Conservation (phyloP, 2,888 invertebrate species). For the Callyntrura sp. region DNA sequence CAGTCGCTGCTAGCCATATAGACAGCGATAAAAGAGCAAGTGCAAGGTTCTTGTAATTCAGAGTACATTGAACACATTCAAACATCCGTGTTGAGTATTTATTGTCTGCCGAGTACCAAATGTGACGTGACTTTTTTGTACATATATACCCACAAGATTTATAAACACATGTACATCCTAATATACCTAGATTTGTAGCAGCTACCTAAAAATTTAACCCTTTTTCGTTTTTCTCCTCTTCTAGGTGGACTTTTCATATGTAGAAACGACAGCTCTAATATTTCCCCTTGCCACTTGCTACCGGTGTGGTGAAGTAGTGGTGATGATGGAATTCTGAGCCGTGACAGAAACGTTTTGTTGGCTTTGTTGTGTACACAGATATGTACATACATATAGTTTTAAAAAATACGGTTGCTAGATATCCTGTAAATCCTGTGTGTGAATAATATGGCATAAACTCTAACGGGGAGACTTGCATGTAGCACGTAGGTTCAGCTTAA, state of each 20-base stretch:
- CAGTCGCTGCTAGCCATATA: slow-evolving; percentile 3
- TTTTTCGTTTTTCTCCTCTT: slow-evolving; percentile 22
- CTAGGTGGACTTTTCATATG: slow-evolving; percentile 15
- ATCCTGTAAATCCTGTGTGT: no score
- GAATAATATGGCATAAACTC: neutral
- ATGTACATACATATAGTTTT: neutral
- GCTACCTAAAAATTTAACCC: slow-evolving; percentile 48
- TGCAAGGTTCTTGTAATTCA: slow-evolving; percentile 65
- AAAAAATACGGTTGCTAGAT: no score
- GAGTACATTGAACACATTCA: slow-evolving; percentile 56
- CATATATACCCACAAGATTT: slow-evolving; percentile 2
- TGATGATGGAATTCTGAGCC: neutral
- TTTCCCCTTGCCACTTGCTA: neutral
- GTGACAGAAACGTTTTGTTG: slow-evolving; percentile 19
- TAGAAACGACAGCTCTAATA: slow-evolving; percentile 10
- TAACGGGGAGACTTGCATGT: no score
- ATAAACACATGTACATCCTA: neutral
- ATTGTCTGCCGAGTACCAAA: slow-evolving; percentile 49
- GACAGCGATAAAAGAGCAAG: slow-evolving; percentile 61
- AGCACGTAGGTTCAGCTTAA: neutral
- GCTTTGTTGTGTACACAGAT: neutral
- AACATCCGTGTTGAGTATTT: slow-evolving; percentile 55
- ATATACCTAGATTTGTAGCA: neutral
- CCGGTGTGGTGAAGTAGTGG: neutral
- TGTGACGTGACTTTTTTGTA: slow-evolving; percentile 48